Evolutionary conservation across 2,797 vertebrate genomes (phyloP).

Genomic region (Neosilurus hyrtlii): DNA sequence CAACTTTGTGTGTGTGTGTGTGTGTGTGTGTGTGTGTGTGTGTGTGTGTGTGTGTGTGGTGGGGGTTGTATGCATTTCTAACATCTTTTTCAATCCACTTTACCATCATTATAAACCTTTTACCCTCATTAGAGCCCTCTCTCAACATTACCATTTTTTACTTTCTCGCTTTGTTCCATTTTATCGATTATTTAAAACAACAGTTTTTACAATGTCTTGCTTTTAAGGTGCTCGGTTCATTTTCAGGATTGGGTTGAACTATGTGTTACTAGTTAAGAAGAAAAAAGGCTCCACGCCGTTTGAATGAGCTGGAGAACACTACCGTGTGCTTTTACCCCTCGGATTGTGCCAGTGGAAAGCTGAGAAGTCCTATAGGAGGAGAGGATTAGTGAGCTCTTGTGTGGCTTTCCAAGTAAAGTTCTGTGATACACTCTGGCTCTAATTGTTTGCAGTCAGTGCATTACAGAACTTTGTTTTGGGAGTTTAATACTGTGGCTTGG

Average conservation of each 20-base stretch:
- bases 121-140: conserved; percentile 40
- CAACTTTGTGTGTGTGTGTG: conserved; percentile 20
- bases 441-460: conserved; percentile 82
- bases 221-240: neutral
- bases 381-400: conserved; percentile 71
- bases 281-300: neutral
- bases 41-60: conserved; percentile 9
- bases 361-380: conserved; percentile 60
- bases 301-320: conserved; percentile 17
- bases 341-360: conserved; percentile 58
- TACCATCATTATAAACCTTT: conserved; percentile 15
- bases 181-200: neutral
- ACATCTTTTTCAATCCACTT: conserved; percentile 10
- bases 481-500: conserved; percentile 70
- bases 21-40: neutral
- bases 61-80: conserved; percentile 35
- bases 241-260: neutral
- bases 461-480: conserved; percentile 89
- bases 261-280: neutral
- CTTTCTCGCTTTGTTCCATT: neutral
- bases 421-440: conserved; percentile 85
- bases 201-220: neutral
- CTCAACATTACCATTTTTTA: conserved; percentile 37
- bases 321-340: conserved; percentile 52
- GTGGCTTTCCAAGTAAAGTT: conserved; percentile 85